These are phyloP conservation scores for Trissolcus japonicus DNA, from an alignment of 2,888 invertebrate genomes.

Conservation along the genomic window DNA sequence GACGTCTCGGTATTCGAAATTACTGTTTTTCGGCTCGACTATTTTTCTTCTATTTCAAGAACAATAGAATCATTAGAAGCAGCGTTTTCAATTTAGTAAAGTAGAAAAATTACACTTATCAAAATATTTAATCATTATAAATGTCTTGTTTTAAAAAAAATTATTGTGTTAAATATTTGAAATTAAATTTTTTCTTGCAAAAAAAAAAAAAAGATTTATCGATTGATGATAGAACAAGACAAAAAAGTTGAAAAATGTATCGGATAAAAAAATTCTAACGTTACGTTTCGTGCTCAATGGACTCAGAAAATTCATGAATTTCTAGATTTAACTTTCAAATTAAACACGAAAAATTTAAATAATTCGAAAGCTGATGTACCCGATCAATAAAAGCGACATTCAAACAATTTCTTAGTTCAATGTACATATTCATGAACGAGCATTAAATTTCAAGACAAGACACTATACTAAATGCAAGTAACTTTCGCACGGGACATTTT, in stretches of 20 bases:
- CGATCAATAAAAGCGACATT: background rate
- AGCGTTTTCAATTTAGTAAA: background rate
- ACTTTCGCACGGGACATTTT: background rate
- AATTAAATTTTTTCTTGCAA: too few relatives aligned
- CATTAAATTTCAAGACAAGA: too few relatives aligned
- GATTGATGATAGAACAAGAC: too few relatives aligned
- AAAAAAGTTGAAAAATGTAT: too few relatives aligned
- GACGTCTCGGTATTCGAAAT: conserved; percentile 6
- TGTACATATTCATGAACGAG: background rate
- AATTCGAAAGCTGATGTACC: conserved; percentile 7
- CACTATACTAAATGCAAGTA: background rate
- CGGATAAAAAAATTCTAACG: background rate
- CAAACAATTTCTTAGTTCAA: background rate
- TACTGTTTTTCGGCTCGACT: conserved; percentile 2
- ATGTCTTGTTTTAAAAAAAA: background rate
- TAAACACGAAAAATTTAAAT: conserved; percentile 11
- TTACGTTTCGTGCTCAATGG: background rate
- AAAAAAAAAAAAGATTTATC: too few relatives aligned
- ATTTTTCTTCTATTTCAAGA: conserved; percentile 15
- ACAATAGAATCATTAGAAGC: background rate
- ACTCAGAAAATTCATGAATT: conserved; percentile 24
- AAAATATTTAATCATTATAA: conserved; percentile 2
- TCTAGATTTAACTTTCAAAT: conserved; percentile 42
- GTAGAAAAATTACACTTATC: conserved; percentile 2
- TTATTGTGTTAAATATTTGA: background rate